phyloP scores from a whole-genome alignment of 2,113 vertebrate genomes.

The Thunnus maccoyii region DNA sequence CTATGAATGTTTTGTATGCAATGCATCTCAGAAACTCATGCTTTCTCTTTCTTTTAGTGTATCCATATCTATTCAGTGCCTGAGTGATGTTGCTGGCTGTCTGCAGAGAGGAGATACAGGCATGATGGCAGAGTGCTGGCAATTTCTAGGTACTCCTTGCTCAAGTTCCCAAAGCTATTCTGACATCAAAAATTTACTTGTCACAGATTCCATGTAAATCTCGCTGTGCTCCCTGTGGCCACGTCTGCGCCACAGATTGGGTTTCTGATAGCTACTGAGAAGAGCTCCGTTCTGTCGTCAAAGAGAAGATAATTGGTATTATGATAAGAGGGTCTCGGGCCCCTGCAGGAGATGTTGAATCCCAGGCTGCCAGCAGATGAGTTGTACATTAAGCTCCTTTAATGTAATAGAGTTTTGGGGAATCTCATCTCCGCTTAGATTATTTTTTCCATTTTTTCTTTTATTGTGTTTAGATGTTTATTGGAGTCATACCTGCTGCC shows the following conservation, averaged over 20 bases:
- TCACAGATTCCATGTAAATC: conserved; percentile 17
- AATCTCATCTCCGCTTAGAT: not conserved
- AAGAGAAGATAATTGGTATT: conserved; percentile 58
- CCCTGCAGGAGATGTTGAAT: conserved; percentile 27
- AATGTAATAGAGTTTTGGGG: conserved; percentile 35
- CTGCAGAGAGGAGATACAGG: conserved; percentile 23
- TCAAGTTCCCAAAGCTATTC: conserved; percentile 34
- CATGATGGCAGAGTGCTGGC: conserved; percentile 16
- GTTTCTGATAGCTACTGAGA: conserved; percentile 37
- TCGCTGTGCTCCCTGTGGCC: not conserved
- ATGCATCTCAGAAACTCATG: conserved; percentile 17
- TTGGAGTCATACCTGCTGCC: not conserved
- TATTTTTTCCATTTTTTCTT: conserved; percentile 13
- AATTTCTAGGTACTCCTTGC: conserved; percentile 23
- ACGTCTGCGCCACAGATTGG: conserved; percentile 13
- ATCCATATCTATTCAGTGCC: conserved; percentile 2
- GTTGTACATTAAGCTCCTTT: conserved; percentile 20
- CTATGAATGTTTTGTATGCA: not conserved
- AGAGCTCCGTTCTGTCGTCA: conserved; percentile 30
- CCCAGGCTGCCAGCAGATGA: not conserved
- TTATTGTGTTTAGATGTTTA: conserved; percentile 7
- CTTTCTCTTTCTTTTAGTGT: conserved; percentile 27
- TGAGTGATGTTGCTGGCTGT: conserved; percentile 33
- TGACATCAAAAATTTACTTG: conserved; percentile 21
- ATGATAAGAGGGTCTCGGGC: conserved; percentile 25